Base-by-base conservation (phyloP, 2,888 invertebrate species). In the Drosophila meridionalis region DNA sequence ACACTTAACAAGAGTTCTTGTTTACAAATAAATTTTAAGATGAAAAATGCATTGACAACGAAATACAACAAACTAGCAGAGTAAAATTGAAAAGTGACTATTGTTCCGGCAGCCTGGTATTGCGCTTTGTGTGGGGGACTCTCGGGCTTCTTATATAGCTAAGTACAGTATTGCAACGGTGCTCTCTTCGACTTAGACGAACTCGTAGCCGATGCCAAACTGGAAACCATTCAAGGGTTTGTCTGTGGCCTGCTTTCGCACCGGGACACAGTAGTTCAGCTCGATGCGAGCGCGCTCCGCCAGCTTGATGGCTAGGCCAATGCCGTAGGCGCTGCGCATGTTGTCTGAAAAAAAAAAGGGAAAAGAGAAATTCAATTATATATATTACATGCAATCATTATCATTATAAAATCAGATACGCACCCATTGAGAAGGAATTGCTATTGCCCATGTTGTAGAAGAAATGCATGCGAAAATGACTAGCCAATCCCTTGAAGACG, bases 371-470 rank as follows among this genome's bases (percentile, higher is more conserved):
- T 42, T 6, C 4, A 11, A 47, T 20, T 8, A 43, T 9, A 9
- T 4, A 26, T 26, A 12, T 38, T 20, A 8, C 8, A 14, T 26
- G 1, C 20, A 20, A 20, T 20, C 20, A 20, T 20, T 20, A 20
- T 20, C 20, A 20, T 20, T 20, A 20, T 14, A 2, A 4, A 8
- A n/a, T 8, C 14, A 7, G 5, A 2, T 30, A 66, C 73, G 36
- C 57, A 92, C 93, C 93, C 80, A 89, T 87, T 60, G 88, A 89
- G 71, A 93, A 93, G 59, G 87, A 82, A 45, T 95, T 96, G 77
- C 97, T 94, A 92, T 97, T 98, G 80, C 99, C 99, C 61, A 95
- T 95, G 93, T 98, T 98, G 73, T 98, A 92, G 93, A 99, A 99
- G 64, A 96, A 94, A 93, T 99, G 99, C 47, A 97, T 95, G 72